Evolutionary conservation across 2,888 invertebrate genomes (phyloP), one percentile per base, ranked within the genome.

Genomic region (Teleiodes luculella): DNA sequence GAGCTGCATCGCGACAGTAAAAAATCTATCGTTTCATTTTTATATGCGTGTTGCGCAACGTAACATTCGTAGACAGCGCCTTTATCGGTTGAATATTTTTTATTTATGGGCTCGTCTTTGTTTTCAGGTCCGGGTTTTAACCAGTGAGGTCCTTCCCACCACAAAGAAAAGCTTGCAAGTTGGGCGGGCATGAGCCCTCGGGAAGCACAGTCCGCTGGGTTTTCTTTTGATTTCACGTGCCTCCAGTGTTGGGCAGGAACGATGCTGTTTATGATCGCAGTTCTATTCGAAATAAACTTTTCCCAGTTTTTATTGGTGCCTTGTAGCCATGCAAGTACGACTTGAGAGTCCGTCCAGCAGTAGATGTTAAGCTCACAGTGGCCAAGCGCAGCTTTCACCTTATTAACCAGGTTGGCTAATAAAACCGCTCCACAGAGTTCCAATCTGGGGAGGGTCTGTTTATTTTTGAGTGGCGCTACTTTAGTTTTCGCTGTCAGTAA

Each of bases 401-500:
- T 43, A 6, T 43, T 20, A 3, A 20, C 20, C 2, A 43, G 24
- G 3, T 20, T 43, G 1, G 43, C 43, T 18, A 43, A 10, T 20
- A 43, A 18, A 43, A 43, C 20, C 1, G 33, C 33, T 13, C 13
- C 49, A n/a, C 36, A 36, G 1, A 49, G 36, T n/a, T 49, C 36
- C 7, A 36, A n/a, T 8, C 49, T 18, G 20, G 49, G 36, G 8
- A 49, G 13, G 6, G 49, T n/a, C 3, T 3, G 20, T n/a, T 18
- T 49, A 20, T 36, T 49, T n/a, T 36, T 49, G 14, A 14, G 10
- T 7, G 36, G 20, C 1, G 24, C 20, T 30, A 50, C 4, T n/a
- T 53, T 57, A 28, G 55, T 28, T 53, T 61, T 61, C 6, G 48
- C 55, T 1, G 59, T 54, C 1, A 59, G 45, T 8, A 58, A 13